phyloP scores from a whole-genome alignment of 2,888 invertebrate species.

The Norana najaformis region DNA sequence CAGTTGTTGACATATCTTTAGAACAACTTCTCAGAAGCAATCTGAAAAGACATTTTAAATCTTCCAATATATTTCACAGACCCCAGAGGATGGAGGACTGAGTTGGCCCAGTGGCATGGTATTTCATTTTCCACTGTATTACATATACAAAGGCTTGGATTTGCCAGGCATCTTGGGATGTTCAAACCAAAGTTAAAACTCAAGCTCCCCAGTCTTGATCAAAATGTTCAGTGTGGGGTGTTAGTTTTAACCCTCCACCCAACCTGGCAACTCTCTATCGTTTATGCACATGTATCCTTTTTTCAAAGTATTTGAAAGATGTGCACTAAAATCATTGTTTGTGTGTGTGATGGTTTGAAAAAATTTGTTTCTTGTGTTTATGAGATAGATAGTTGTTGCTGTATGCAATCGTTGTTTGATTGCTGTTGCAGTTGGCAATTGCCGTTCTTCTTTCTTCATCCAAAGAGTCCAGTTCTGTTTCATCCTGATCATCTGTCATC shows the following conservation, averaged over 20 bases:
- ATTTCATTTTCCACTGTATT: neutral
- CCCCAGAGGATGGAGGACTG: neutral
- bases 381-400: neutral
- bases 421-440: neutral
- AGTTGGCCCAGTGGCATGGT: neutral
- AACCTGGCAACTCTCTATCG: neutral
- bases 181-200: no score
- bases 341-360: neutral
- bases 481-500: neutral
- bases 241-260: neutral
- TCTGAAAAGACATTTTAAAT: no score
- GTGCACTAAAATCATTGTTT: neutral
- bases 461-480: neutral
- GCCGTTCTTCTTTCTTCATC: neutral
- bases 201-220: no score
- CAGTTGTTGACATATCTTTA: no score
- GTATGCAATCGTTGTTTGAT: neutral
- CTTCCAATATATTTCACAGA: neutral
- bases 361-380: neutral
- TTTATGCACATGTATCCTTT: neutral
- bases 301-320: neutral
- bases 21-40: no score
- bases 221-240: no score
- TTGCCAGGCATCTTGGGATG: neutral
- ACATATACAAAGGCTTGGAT: neutral